phyloP scores from a whole-genome alignment of 1,140 invertebrate species.

The Wiebesia pumilae region DNA sequence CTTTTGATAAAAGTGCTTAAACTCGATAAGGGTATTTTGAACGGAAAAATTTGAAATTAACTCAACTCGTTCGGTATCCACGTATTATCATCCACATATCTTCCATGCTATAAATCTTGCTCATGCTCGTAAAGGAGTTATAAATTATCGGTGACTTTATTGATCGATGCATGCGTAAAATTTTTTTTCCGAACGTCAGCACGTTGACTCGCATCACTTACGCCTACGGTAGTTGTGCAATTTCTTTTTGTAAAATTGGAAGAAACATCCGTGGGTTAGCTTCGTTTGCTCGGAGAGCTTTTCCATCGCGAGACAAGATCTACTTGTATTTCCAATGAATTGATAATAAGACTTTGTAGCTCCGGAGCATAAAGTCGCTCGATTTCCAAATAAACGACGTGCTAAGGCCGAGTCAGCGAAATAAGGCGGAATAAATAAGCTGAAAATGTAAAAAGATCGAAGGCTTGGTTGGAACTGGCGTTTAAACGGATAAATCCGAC shows the following conservation, averaged over 20 bases:
- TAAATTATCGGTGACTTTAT: neutral
- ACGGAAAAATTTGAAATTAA: too few relatives aligned
- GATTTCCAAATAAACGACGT: neutral
- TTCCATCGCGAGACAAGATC: too few relatives aligned
- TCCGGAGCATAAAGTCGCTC: neutral
- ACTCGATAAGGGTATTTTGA: neutral
- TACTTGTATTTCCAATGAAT: too few relatives aligned
- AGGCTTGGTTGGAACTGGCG: too few relatives aligned
- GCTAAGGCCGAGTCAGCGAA: too few relatives aligned
- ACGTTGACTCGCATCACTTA: conserved; percentile 12
- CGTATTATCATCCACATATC: too few relatives aligned
- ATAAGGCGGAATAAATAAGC: neutral
- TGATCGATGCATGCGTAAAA: neutral
- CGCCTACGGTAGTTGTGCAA: neutral
- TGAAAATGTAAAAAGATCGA: neutral
- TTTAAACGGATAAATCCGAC: neutral
- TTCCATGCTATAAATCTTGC: too few relatives aligned
- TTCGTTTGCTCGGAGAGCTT: too few relatives aligned
- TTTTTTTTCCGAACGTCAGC: neutral
- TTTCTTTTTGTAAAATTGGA: too few relatives aligned
- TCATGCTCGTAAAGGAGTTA: neutral
- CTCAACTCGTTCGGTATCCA: neutral
- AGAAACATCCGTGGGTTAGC: too few relatives aligned
- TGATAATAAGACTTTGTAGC: too few relatives aligned
- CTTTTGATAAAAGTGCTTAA: neutral